Evolutionary conservation across 2,797 vertebrate species (phyloP).

Genomic region (Schizopygopsis malacanthus): DNA sequence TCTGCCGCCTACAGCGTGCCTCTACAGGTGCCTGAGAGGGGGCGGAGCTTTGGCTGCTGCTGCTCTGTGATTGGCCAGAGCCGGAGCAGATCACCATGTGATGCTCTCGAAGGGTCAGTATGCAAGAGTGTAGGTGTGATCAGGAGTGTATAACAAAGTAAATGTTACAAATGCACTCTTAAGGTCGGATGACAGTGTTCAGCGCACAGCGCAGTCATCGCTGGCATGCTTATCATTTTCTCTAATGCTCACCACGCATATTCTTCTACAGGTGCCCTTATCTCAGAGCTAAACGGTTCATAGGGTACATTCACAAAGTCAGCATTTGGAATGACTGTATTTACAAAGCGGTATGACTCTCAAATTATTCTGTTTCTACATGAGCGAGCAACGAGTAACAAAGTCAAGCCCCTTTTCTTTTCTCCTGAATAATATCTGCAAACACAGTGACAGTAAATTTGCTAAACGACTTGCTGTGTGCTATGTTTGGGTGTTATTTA

Average conservation of each 20-base stretch:
- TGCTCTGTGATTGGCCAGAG: slow-evolving; percentile 18
- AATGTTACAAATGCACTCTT: neutral
- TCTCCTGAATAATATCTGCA: neutral
- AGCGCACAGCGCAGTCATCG: slow-evolving; percentile 4
- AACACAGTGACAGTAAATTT: neutral
- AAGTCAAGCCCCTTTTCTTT: neutral
- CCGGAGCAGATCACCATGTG: neutral
- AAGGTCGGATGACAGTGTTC: slow-evolving; percentile 17
- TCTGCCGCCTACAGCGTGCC: neutral
- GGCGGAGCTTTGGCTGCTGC: neutral
- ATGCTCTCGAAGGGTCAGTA: slow-evolving; percentile 2
- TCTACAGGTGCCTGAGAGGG: neutral
- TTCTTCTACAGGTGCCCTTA: slow-evolving; percentile 24
- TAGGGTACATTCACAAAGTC: slow-evolving; percentile 48
- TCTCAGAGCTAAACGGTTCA: slow-evolving; percentile 13
- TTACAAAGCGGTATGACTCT: neutral
- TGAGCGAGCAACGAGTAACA: neutral
- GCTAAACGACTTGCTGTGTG: neutral
- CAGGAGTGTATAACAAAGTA: neutral
- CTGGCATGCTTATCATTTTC: slow-evolving; percentile 18
- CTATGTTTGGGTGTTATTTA: neutral
- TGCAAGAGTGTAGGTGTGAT: slow-evolving; percentile 7
- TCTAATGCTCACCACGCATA: slow-evolving; percentile 8
- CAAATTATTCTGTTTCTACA: neutral
- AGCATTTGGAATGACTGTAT: neutral